phyloP scores from a whole-genome alignment of 2,113 vertebrate genomes.

The Copsychus sechellarum region DNA sequence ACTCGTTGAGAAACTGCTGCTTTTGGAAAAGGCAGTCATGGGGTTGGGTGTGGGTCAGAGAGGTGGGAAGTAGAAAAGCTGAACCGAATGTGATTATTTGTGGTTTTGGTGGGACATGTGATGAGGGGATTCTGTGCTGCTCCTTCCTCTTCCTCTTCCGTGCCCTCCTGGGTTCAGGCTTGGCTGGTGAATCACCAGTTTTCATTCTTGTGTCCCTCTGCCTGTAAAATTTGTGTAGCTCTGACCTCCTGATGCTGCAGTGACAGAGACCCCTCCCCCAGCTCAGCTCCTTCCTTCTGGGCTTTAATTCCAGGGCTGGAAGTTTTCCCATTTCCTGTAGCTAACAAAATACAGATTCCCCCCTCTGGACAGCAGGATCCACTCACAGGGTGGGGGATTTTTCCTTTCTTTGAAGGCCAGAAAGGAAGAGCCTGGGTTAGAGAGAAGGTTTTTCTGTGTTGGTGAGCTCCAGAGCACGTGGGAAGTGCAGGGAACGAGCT shows the following conservation, averaged over 20 bases:
- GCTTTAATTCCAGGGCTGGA: slow-evolving; percentile 4
- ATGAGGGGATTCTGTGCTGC: not conserved
- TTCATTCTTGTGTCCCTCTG: not conserved
- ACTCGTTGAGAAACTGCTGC: not conserved
- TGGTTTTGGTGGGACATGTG: not conserved
- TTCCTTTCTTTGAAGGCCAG: not conserved
- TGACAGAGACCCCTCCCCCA: not conserved
- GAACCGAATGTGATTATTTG: not conserved
- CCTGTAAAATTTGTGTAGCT: not conserved
- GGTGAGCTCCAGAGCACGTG: accelerated
- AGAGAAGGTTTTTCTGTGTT: not conserved
- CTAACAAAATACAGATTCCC: slow-evolving; percentile 25
- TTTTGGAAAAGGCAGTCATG: not conserved
- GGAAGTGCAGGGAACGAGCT: not conserved
- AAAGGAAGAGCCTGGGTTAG: not conserved
- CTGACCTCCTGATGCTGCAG: not conserved
- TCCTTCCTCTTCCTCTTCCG: not conserved
- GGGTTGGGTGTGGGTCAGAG: not conserved
- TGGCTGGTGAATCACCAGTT: not conserved
- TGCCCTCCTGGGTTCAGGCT: accelerated
- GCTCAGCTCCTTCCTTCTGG: not conserved
- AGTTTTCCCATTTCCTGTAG: slow-evolving; percentile 22
- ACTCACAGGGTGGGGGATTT: not conserved
- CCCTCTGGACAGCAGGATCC: not conserved
- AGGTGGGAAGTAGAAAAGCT: not conserved